These are phyloP conservation scores for Alauda arvensis DNA, from an alignment of 2,797 vertebrate genomes.

Conservation along the genomic window DNA sequence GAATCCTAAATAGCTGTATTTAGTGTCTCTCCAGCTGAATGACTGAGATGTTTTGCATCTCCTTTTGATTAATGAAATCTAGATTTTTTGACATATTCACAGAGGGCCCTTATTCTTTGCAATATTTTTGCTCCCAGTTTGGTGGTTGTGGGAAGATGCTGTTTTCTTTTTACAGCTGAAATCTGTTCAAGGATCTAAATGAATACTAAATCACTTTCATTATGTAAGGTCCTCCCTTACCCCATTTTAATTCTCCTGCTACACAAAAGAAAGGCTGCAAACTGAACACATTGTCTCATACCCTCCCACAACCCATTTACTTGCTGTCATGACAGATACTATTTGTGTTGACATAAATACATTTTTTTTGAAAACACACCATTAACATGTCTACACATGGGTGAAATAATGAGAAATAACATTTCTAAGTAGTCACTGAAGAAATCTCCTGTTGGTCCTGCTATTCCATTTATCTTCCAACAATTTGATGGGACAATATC, in stretches of 20 bases:
- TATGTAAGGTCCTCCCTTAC: background rate
- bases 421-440: background rate
- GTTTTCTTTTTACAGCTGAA: background rate
- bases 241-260: background rate
- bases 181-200: background rate
- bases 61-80: background rate
- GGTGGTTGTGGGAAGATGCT: background rate
- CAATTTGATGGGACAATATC: background rate
- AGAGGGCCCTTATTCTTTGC: background rate
- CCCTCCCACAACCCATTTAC: background rate
- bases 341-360: background rate
- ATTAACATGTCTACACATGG: background rate
- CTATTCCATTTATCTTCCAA: background rate
- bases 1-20: background rate
- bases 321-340: background rate
- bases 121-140: background rate
- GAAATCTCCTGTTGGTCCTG: background rate
- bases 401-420: background rate
- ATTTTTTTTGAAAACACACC: background rate
- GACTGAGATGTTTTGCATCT: background rate
- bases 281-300: background rate
- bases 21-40: background rate
- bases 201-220: background rate
- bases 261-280: background rate
- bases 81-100: background rate